A percentile compares a stretch with the other conserved stretches of the same genome.
Conservation (phyloP, 53 echinoderm and acorn worm genomes). For the Arbacia lixula region DNA sequence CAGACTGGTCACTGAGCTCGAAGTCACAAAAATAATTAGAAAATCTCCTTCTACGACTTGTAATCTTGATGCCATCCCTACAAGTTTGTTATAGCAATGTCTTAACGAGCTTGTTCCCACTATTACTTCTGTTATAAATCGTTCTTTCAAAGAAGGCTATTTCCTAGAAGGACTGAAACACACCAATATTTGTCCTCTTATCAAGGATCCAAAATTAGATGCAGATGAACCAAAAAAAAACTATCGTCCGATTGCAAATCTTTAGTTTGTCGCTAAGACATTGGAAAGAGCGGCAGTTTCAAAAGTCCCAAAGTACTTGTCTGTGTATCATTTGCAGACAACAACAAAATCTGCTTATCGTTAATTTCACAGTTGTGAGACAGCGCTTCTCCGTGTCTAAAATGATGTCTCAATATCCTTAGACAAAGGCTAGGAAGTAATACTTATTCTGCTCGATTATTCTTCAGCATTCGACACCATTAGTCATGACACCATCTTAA, state of each 20-base stretch:
- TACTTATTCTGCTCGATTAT: too few species aligned
- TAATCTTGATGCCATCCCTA: slow-evolving; percentile 15
- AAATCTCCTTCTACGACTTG: neutral
- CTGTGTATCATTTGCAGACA: too few species aligned
- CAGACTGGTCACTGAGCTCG: neutral
- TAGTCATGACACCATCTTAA: too few species aligned
- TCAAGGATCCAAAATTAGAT: neutral
- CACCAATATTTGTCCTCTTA: neutral
- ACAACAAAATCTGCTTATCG: too few species aligned
- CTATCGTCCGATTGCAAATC: slow-evolving; percentile 16
- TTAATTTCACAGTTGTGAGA: too few species aligned
- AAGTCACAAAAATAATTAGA: neutral
- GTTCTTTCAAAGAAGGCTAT: neutral
- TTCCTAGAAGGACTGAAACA: neutral
- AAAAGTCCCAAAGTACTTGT: too few species aligned
- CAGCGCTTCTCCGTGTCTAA: too few species aligned
- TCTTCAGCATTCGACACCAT: too few species aligned
- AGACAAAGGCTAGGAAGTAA: too few species aligned
- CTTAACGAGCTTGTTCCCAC: neutral
- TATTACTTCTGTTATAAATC: neutral
- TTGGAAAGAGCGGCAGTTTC: too few species aligned
- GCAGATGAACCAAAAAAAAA: neutral
- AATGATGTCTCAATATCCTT: too few species aligned
- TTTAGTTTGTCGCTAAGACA: slow-evolving; percentile 2
- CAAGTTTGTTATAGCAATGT: neutral